Evolutionary conservation across 2,888 invertebrate species (phyloP).

Genomic region (Calameuta pallipes): DNA sequence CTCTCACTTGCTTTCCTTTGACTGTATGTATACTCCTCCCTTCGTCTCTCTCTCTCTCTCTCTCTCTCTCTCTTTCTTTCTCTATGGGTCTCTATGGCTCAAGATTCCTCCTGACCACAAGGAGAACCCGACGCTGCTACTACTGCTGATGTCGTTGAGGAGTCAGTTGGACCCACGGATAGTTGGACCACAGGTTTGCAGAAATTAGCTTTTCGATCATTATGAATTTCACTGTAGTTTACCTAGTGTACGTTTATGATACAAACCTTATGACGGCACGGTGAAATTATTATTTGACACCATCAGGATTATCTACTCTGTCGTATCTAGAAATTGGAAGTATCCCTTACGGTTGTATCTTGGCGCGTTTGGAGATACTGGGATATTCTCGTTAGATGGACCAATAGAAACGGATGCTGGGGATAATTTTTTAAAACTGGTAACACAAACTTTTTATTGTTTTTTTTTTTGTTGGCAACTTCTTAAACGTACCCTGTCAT

Average conservation of each 20-base stretch:
- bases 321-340: background rate
- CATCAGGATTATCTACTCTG: background rate
- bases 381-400: background rate
- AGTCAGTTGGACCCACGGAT: background rate
- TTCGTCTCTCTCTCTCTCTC: constrained; percentile 3
- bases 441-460: background rate
- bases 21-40: constrained; percentile 1
- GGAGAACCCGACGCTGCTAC: background rate
- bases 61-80: background rate
- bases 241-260: background rate
- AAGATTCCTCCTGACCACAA: constrained; percentile 1
- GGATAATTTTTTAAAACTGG: background rate
- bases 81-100: constrained; percentile 27
- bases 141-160: background rate
- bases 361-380: background rate
- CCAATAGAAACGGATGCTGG: background rate
- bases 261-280: background rate
- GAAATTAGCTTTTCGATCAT: background rate
- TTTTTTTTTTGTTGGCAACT: background rate
- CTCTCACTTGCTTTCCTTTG: constrained; percentile 18
- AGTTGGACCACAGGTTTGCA: background rate
- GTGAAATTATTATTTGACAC: background rate
- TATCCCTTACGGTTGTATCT: background rate
- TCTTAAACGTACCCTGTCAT: background rate
- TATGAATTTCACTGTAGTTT: background rate